Conservation (phyloP, 2,888 invertebrate genomes). For the Drosophila paucipuncta region DNA sequence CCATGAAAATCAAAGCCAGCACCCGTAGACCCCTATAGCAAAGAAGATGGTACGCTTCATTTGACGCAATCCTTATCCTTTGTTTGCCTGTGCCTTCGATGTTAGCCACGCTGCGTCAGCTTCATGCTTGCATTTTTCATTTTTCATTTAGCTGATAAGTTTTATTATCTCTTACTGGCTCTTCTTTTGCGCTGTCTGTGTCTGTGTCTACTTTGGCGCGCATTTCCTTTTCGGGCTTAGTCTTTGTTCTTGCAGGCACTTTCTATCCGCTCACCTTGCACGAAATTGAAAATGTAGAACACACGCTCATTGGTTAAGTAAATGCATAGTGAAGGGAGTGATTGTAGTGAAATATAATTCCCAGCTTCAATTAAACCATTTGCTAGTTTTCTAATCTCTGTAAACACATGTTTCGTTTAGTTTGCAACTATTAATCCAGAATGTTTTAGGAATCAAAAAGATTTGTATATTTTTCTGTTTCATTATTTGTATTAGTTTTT, state of each 20-base stretch:
- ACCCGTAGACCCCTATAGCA: slow-evolving; percentile 20
- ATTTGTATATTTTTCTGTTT: no score
- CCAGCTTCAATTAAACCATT: slow-evolving; percentile 1
- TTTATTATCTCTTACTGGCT: slow-evolving; percentile 52
- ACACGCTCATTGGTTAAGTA: slow-evolving; percentile 56
- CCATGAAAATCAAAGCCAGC: slow-evolving; percentile 23
- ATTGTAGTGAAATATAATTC: slow-evolving; percentile 41
- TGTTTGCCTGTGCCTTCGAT: slow-evolving; percentile 49
- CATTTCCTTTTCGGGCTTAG: slow-evolving; percentile 25
- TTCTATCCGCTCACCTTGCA: slow-evolving; percentile 34
- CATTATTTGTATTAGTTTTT: not conserved
- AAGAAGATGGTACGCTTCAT: slow-evolving; percentile 60
- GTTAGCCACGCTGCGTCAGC: slow-evolving; percentile 37
- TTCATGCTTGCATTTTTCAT: slow-evolving; percentile 50
- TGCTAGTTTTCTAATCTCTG: not conserved
- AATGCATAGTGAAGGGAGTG: slow-evolving; percentile 50
- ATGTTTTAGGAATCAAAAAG: not conserved
- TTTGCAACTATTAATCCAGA: not conserved
- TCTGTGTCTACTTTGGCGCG: slow-evolving; percentile 4
- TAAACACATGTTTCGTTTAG: not conserved
- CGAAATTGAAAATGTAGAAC: slow-evolving; percentile 54
- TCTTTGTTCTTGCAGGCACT: slow-evolving; percentile 28
- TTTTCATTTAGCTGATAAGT: slow-evolving; percentile 55
- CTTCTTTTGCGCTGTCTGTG: slow-evolving; percentile 16
- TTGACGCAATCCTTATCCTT: slow-evolving; percentile 66